Percentiles rank a stretch among this genome's conserved stretches.
Conservation (phyloP, 2,797 vertebrate genomes). For the Buphagus erythrorhynchus region DNA sequence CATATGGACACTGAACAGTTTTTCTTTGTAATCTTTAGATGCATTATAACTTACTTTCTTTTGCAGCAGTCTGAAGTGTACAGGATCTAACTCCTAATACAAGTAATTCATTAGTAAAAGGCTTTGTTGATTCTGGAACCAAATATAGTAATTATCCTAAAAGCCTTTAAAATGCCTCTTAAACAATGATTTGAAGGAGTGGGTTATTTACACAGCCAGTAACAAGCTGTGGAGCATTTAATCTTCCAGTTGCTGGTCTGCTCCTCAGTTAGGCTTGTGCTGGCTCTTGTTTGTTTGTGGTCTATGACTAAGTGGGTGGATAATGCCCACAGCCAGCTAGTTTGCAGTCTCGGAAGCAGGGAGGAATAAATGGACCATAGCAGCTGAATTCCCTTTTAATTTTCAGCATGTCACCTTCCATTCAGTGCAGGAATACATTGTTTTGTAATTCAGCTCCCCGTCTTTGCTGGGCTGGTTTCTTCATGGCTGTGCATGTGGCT, state of each 20-base stretch:
- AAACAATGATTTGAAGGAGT: background rate
- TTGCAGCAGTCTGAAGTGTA: background rate
- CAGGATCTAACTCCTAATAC: background rate
- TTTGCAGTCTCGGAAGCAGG: background rate
- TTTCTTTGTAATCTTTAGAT: background rate
- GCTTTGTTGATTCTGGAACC: background rate
- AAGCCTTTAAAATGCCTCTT: background rate
- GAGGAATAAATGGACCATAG: background rate
- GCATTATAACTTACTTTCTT: background rate
- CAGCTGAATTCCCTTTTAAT: background rate
- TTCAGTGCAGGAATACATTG: background rate
- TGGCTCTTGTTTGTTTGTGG: background rate
- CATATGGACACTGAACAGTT: background rate
- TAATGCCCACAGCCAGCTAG: background rate
- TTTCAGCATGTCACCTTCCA: background rate
- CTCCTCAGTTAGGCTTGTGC: background rate
- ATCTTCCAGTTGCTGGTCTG: background rate
- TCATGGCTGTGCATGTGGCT: background rate
- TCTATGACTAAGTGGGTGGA: background rate
- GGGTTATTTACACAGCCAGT: background rate
- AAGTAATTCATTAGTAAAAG: constrained; percentile 6
- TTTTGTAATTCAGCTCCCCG: background rate
- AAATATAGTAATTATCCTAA: background rate
- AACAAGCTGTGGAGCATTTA: background rate
- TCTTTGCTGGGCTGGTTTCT: background rate